Evolutionary conservation across 2,888 invertebrate genomes (phyloP).

Genomic region (Didymodactylos carnosus): DNA sequence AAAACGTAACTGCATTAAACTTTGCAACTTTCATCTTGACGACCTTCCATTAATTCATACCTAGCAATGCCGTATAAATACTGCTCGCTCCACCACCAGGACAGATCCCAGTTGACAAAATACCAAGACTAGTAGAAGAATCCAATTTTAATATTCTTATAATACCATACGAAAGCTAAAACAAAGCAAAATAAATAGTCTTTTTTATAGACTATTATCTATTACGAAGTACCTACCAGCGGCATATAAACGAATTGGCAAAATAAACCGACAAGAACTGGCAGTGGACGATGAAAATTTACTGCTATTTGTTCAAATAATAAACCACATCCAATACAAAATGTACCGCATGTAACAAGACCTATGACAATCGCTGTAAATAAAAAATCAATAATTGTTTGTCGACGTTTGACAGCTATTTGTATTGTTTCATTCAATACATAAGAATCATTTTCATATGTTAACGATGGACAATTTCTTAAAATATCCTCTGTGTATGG

Average conservation of each 20-base stretch:
- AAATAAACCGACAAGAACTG: slow-evolving; percentile 35
- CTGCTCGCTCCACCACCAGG: slow-evolving; percentile 65
- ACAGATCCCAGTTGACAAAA: slow-evolving; percentile 22
- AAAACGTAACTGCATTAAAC: too few species aligned
- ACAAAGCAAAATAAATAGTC: too few species aligned
- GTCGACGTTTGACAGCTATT: neutral
- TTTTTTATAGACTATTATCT: too few species aligned
- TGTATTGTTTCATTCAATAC: neutral
- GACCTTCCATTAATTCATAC: too few species aligned
- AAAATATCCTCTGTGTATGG: neutral
- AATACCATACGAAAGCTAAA: slow-evolving; percentile 22
- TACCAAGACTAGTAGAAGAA: slow-evolving; percentile 30
- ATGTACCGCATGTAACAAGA: neutral
- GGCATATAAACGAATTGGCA: slow-evolving; percentile 39
- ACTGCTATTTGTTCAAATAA: slow-evolving; percentile 26
- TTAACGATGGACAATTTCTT: neutral
- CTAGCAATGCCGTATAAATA: slow-evolving; percentile 78
- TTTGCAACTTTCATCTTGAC: too few species aligned
- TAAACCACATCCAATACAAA: slow-evolving; percentile 34
- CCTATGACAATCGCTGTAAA: neutral
- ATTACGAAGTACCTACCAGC: too few species aligned
- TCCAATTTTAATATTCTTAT: slow-evolving; percentile 20
- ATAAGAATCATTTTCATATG: neutral
- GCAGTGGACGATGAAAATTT: slow-evolving; percentile 33
- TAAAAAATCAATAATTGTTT: neutral